These are phyloP conservation scores for Dendroctonus ponderosae DNA, from an alignment of 1,140 invertebrate genomes.

Conservation along the genomic window DNA sequence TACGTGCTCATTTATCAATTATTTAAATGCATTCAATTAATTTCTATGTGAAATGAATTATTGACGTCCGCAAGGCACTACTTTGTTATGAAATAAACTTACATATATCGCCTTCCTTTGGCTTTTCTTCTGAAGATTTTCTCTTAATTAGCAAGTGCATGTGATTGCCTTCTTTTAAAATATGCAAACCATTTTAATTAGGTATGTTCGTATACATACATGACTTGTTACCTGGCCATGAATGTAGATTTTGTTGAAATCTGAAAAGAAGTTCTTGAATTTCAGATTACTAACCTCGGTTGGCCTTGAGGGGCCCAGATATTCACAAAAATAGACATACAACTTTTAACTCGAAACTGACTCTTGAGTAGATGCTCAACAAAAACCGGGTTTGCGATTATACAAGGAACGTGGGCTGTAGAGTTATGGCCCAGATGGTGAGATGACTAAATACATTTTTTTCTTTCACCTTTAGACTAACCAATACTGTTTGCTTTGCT, in stretches of 20 bases:
- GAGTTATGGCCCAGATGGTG: slow-evolving; percentile 11
- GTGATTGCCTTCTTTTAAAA: background rate
- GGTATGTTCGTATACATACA: background rate
- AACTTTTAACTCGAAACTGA: slow-evolving; percentile 8
- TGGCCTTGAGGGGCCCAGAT: slow-evolving; percentile 12
- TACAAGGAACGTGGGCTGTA: slow-evolving; percentile 12
- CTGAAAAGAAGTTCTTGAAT: slow-evolving; percentile 3
- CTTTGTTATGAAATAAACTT: too few species aligned
- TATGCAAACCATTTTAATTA: background rate
- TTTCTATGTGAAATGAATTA: too few species aligned
- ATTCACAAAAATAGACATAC: slow-evolving; percentile 13
- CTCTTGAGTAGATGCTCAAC: slow-evolving; percentile 2
- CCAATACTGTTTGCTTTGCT: too few species aligned
- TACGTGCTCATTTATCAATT: too few species aligned
- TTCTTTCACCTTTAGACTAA: too few species aligned
- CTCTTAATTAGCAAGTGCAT: background rate
- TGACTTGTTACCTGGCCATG: background rate
- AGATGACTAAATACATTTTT: background rate
- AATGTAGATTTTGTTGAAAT: slow-evolving; percentile 2
- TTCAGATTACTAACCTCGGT: slow-evolving; percentile 2
- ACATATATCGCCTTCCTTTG: too few species aligned
- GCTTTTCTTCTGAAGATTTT: background rate
- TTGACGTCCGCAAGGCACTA: too few species aligned
- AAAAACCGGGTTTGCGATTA: slow-evolving; percentile 10
- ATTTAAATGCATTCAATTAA: too few species aligned